Evolutionary conservation across 2,113 vertebrate species (phyloP), one percentile per base, ranked within the genome.

Genomic region (Ceyx melanurus): DNA sequence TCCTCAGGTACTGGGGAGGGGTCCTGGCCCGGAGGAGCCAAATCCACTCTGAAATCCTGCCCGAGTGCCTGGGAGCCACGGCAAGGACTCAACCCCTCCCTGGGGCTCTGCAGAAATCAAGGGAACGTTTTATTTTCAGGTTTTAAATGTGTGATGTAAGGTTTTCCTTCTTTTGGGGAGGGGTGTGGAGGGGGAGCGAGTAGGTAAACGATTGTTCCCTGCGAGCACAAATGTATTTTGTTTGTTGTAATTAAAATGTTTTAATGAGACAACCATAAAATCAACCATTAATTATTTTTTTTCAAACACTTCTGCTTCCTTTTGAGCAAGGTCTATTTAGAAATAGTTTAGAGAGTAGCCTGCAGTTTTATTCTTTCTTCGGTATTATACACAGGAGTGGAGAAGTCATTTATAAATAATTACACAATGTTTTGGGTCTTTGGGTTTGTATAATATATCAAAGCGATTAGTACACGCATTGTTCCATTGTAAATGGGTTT

Each of bases 341-440:
- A 98, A 98, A 98, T 98, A 98, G 98, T 98, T 98, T 98, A 98
- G 97, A 98, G 98, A 99, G 99, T 97, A 98, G 98, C 99, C 99
- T 99, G 99, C 98, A 98, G 99, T 98, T 99, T 98, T 98, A 99
- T 99, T 99, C 98, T 99, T 98, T 97, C 97, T 95, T 94, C 84
- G 96, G 98, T 97, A 98, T 99, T 98, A 98, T 98, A 97, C 97
- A 95, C 97, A 97, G 97, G 97, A 98, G 98, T 98, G 98, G 98
- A 99, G 97, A 98, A 98, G 98, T 99, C 99, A 99, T 99, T 99
- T 99, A 99, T 99, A 99, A 99, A 99, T 99, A 99, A 99, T 99
- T 99, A 99, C 98, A 99, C 98, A 99, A 99, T 99, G 99, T 99
- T 99, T 99, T 98, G 98, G 98, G 99, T 99, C 99, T 99, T 98